Conservation (phyloP, 2,797 vertebrate species). For the Sebastes diaconus region DNA sequence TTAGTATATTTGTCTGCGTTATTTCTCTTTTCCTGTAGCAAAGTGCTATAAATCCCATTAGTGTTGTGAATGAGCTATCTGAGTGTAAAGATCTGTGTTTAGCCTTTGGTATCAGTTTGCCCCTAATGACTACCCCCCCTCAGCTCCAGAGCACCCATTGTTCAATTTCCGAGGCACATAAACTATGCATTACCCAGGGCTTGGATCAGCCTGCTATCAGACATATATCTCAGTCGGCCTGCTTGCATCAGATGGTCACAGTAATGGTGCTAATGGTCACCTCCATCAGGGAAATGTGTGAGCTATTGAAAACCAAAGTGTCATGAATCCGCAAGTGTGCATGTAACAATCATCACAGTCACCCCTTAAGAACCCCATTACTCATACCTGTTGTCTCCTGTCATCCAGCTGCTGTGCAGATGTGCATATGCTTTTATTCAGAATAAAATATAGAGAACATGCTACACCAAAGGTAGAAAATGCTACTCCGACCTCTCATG, state of each 20-base stretch:
- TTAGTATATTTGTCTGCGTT: constrained; percentile 34
- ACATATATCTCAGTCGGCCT: constrained; percentile 48
- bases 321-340: constrained; percentile 37
- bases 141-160: constrained; percentile 38
- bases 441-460: not conserved
- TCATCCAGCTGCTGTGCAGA: not conserved
- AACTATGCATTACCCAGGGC: constrained; percentile 58
- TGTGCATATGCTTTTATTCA: not conserved
- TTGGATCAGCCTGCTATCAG: constrained; percentile 58
- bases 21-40: constrained; percentile 31
- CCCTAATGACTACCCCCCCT: constrained; percentile 61
- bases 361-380: not conserved
- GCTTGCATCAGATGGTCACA: constrained; percentile 55
- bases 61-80: constrained; percentile 59
- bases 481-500: not conserved
- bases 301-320: constrained; percentile 31
- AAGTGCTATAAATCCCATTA: constrained; percentile 57
- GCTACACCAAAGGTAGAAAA: not conserved
- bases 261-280: constrained; percentile 47
- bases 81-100: constrained; percentile 65
- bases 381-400: constrained; percentile 15
- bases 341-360: constrained; percentile 27
- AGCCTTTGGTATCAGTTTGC: constrained; percentile 62
- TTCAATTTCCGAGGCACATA: constrained; percentile 62
- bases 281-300: constrained; percentile 61